Base-by-base conservation (phyloP, 2,888 invertebrate genomes). In the Drosophila paramelanica region DNA sequence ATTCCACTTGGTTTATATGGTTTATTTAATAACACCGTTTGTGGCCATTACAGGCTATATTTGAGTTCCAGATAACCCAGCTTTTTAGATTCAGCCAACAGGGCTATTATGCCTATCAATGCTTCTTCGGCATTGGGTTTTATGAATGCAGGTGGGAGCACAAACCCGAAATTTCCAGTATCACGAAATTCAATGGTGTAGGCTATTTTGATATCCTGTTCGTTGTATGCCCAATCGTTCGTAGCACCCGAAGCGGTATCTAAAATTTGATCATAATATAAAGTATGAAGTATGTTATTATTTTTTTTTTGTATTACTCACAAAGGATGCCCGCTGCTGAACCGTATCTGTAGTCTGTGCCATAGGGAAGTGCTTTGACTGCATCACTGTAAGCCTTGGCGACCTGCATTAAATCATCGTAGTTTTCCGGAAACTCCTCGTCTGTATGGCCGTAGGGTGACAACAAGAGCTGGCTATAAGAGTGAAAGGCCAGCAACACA, bases 121-220 rank as follows among this genome's bases (percentile, higher is more conserved):
- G 94, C 93, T 90, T 96, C 95, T 57, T 93, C 84, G 50, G 94
- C 94, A 6, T 94, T 93, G 5, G 94, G 94, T n/a, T 93, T 81
- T 53, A 96, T 96, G 79, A 95, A 93, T 0, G 92, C 90, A 0
- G 94, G 88, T 0, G 96, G 96, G 0, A 96, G 92, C 0, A 95
- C 90, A 87, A 96, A 95, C 0, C 96, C 96, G 81, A 93, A 94
- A 0, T 89, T 81, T 0, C 96, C 96, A 0, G 92, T 93, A 89
- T 96, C 96, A 13, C 96, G 93, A 1, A 95, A 90, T 78, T 95
- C 94, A 39, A 89, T 75, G 8, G 89, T 81, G 4, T 78, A 88
- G 0, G 83, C 93, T 90, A 17, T 93, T 93, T 88, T 92, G 92
- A 90, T 93, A 93, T 43, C 93, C 88, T 72, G 93, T 91, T 64